Conservation (phyloP, 2,113 vertebrate genomes). For the Excalfactoria chinensis region DNA sequence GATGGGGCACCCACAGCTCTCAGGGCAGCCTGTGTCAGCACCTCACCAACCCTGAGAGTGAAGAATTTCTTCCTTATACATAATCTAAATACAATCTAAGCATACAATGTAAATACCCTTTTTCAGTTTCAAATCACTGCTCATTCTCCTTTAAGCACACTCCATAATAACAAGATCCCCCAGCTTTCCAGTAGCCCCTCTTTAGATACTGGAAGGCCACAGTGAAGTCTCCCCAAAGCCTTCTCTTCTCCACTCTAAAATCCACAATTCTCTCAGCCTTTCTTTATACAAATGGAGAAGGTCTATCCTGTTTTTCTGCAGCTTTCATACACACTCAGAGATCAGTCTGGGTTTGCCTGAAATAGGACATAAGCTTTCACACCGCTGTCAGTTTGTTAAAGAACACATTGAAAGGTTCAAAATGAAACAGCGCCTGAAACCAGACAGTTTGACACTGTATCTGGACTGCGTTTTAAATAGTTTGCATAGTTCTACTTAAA, state of each 20-base stretch:
- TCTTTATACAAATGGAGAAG: neutral
- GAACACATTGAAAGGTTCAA: constrained; percentile 39
- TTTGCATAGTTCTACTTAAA: neutral
- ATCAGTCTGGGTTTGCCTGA: constrained; percentile 29
- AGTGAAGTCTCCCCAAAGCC: neutral
- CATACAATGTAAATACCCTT: neutral
- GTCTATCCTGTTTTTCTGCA: neutral
- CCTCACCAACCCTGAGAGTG: neutral
- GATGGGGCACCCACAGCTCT: neutral
- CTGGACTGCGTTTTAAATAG: constrained; percentile 28
- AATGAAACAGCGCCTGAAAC: neutral
- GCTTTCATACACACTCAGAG: neutral
- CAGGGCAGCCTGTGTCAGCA: neutral
- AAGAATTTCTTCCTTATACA: neutral
- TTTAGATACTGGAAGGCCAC: neutral
- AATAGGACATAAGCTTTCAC: constrained; percentile 16
- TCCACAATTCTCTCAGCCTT: neutral
- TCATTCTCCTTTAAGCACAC: neutral
- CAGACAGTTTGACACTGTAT: neutral
- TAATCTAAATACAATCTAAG: neutral
- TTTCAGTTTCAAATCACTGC: neutral
- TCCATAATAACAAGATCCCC: neutral
- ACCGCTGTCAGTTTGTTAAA: neutral
- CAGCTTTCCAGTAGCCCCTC: neutral
- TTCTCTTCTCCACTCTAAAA: neutral